These are phyloP conservation scores for Parambassis ranga DNA, from an alignment of 2,797 vertebrate genomes.

Conservation along the genomic window DNA sequence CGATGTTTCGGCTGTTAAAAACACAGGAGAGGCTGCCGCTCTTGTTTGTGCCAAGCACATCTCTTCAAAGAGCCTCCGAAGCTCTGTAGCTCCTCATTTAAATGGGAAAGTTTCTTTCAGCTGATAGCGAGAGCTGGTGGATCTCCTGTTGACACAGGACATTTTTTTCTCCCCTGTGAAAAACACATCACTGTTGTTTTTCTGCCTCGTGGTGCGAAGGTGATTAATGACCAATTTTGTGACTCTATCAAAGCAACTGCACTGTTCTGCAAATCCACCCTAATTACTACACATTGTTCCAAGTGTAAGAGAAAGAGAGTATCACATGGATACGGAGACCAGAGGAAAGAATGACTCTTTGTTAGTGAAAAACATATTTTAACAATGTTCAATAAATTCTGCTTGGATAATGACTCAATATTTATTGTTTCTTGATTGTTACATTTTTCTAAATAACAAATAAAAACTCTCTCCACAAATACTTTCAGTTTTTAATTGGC, in stretches of 20 bases:
- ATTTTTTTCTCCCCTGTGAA: conserved; percentile 69
- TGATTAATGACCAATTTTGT: conserved; percentile 81
- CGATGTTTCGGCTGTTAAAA: conserved; percentile 78
- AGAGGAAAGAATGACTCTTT: conserved; percentile 37
- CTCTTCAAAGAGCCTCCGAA: conserved; percentile 80
- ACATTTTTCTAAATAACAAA: conserved; percentile 5
- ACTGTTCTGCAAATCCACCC: conserved; percentile 71
- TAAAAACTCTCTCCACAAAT: conserved; percentile 17
- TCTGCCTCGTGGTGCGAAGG: conserved; percentile 65
- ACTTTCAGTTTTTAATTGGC: conserved; percentile 66
- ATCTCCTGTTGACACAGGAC: conserved; percentile 83
- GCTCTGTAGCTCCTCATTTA: conserved; percentile 82
- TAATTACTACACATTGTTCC: conserved; percentile 75
- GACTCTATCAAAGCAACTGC: conserved; percentile 75
- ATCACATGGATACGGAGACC: conserved; percentile 49
- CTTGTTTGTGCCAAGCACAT: conserved; percentile 80
- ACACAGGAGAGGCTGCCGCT: conserved; percentile 81
- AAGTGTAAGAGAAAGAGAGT: conserved; percentile 37
- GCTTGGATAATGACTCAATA: conserved; percentile 35
- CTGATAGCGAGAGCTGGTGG: conserved; percentile 54
- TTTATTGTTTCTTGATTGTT: conserved; percentile 17
- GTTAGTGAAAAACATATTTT: conserved; percentile 25
- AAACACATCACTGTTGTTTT: conserved; percentile 72
- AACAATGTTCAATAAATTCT: conserved; percentile 49
- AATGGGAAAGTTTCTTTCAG: conserved; percentile 80